Conservation (phyloP, 2,797 vertebrate genomes). For the Jordanella pulchra region DNA sequence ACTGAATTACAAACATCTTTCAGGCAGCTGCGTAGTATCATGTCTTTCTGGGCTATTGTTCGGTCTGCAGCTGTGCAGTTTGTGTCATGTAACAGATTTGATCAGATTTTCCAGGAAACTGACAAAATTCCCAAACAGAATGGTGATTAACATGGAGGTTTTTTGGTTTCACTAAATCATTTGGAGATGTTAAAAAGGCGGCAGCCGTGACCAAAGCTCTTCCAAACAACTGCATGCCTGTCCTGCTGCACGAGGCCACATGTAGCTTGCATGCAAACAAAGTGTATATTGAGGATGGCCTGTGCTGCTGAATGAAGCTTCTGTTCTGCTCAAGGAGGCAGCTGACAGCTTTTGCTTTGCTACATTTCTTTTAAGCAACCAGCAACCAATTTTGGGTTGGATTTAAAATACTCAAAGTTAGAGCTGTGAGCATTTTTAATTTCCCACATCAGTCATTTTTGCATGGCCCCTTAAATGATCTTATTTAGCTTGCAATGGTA, state of each 20-base stretch:
- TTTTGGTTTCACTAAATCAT: constrained; percentile 27
- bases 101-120: constrained; percentile 6
- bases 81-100: constrained; percentile 7
- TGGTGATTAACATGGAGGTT: not conserved
- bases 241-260: constrained; percentile 28
- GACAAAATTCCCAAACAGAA: constrained; percentile 8
- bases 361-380: constrained; percentile 9
- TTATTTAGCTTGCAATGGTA: constrained; percentile 1
- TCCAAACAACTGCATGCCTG: constrained; percentile 21
- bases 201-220: constrained; percentile 12
- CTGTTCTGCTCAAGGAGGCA: constrained; percentile 45
- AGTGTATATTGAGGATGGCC: constrained; percentile 33
- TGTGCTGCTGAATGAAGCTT: constrained; percentile 52
- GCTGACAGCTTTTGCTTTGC: constrained; percentile 27
- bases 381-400: constrained; percentile 21
- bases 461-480: constrained; percentile 24
- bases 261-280: constrained; percentile 45
- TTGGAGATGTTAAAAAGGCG: constrained; percentile 9
- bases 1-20: constrained; percentile 43
- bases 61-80: constrained; percentile 39
- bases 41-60: constrained; percentile 42
- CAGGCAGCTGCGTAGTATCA: constrained; percentile 9
- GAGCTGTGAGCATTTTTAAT: constrained; percentile 4
- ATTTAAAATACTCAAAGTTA: constrained; percentile 15
- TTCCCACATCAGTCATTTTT: constrained; percentile 15